Conservation (phyloP, 2,113 vertebrate genomes). For the Phoenicopterus ruber region DNA sequence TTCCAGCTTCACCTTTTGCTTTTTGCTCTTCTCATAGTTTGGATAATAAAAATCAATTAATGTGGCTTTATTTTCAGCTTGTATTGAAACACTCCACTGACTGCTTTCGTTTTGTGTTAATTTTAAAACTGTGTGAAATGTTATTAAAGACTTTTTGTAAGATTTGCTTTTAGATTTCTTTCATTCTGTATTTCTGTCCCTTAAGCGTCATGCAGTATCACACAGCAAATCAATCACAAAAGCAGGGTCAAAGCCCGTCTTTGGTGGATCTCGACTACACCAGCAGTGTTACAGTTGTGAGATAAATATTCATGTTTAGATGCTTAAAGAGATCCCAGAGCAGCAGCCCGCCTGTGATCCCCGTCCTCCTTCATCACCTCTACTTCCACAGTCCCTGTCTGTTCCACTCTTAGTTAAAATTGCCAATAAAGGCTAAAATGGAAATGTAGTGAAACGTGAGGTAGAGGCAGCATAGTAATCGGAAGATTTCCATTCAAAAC, state of each 20-base stretch:
- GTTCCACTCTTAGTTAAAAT: neutral
- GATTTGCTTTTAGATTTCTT: neutral
- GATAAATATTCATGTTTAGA: neutral
- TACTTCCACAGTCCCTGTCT: neutral
- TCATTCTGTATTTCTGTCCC: neutral
- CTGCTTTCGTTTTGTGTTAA: neutral
- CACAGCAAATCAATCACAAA: neutral
- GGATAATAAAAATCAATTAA: neutral
- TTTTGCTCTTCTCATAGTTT: neutral
- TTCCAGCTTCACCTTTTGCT: neutral
- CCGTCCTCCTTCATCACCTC: neutral
- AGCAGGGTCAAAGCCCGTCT: neutral
- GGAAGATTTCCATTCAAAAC: neutral
- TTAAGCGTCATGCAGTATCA: neutral
- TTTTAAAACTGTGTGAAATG: neutral
- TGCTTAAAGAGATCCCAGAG: neutral
- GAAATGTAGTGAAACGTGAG: neutral
- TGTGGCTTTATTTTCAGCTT: neutral
- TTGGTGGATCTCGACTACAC: neutral
- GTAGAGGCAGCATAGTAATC: neutral
- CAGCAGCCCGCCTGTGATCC: neutral
- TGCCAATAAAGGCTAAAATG: neutral
- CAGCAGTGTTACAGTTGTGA: neutral
- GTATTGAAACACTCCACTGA: neutral
- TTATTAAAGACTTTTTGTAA: neutral